phyloP scores from a whole-genome alignment of 2,888 invertebrate genomes.

The Catocala fraxini region DNA sequence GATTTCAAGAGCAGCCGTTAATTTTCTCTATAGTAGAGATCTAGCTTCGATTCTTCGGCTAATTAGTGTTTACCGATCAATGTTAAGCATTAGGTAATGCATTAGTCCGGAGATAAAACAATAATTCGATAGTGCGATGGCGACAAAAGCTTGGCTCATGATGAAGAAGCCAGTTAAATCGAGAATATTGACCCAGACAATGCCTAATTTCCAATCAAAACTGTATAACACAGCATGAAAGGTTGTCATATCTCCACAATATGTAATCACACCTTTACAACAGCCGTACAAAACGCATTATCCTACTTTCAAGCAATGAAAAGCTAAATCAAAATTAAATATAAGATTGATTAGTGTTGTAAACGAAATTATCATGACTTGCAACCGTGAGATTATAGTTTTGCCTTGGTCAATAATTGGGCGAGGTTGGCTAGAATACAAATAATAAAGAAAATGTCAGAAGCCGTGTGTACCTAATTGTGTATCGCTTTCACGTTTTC shows the following conservation, averaged over 20 bases:
- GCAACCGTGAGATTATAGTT: constrained; percentile 16
- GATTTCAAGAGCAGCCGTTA: no score
- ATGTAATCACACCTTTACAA: background rate
- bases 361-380: constrained; percentile 29
- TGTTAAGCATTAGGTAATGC: no score
- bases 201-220: no score
- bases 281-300: background rate
- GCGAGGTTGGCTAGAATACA: constrained; percentile 20
- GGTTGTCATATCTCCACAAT: background rate
- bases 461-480: constrained; percentile 11
- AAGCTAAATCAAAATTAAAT: constrained; percentile 19
- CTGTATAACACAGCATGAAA: background rate
- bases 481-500: constrained; percentile 27
- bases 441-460: constrained; percentile 21
- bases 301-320: constrained; percentile 29
- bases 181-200: no score
- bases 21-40: no score
- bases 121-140: no score
- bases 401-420: constrained; percentile 13
- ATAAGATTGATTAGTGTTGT: constrained; percentile 6
- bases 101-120: no score
- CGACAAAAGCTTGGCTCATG: no score
- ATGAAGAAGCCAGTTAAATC: no score
- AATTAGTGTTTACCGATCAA: no score
- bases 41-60: no score